Conservation (phyloP, 2,113 vertebrate species). For the Coregonus clupeaformis region DNA sequence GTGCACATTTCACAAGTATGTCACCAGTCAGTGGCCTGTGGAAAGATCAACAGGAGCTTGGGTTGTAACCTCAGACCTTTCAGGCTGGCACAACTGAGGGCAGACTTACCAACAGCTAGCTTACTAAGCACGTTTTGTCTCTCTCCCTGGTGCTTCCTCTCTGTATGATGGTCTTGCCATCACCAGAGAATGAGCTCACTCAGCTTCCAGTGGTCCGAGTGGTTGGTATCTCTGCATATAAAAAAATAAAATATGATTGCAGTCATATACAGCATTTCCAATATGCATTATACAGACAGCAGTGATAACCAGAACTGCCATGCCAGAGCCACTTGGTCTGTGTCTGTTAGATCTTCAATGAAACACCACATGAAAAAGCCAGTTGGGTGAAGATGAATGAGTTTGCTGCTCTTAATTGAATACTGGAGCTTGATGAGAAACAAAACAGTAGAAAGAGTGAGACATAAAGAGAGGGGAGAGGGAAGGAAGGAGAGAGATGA, state of each 20-base stretch:
- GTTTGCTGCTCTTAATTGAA: conserved; percentile 58
- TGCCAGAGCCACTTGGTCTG: conserved; percentile 34
- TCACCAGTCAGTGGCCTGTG: conserved; percentile 43
- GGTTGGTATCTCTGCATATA: background rate
- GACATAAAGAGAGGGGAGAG: background rate
- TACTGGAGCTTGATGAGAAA: conserved; percentile 64
- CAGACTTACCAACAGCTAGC: conserved; percentile 59
- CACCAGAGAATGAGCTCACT: background rate
- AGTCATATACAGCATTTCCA: background rate
- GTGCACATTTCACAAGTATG: background rate
- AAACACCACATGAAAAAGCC: conserved; percentile 61
- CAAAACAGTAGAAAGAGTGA: conserved; percentile 41
- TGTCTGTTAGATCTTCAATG: conserved; percentile 55
- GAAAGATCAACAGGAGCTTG: conserved; percentile 56
- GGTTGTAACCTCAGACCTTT: conserved; percentile 52
- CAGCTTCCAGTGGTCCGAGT: background rate
- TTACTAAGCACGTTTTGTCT: conserved; percentile 54
- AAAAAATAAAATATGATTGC: background rate
- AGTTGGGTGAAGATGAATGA: conserved; percentile 54
- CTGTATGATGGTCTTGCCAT: background rate
- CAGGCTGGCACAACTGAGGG: conserved; percentile 47
- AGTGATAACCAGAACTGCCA: background rate
- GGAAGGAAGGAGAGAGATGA: conserved; percentile 32
- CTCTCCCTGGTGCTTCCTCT: conserved; percentile 36
- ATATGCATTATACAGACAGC: conserved; percentile 6